Conservation (phyloP, 2,797 vertebrate species). For the Lates japonicus region DNA sequence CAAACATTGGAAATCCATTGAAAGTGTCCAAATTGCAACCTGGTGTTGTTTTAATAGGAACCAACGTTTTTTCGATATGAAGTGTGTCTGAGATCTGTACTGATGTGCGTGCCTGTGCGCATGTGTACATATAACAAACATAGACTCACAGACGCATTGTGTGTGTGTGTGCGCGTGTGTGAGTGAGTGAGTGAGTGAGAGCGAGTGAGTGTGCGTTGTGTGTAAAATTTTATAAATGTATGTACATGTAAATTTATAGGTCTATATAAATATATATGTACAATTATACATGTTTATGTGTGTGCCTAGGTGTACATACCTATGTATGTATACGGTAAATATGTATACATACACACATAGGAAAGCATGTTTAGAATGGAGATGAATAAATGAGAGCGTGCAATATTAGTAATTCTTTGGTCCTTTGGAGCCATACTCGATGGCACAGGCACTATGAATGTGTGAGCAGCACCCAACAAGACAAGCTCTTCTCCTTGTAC, state of each 20-base stretch:
- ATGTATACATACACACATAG: conserved; percentile 90
- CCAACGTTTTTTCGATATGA: conserved; percentile 85
- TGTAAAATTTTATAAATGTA: conserved; percentile 89
- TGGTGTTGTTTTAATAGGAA: conserved; percentile 93
- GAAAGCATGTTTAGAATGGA: conserved; percentile 89
- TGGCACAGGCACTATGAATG: conserved; percentile 90
- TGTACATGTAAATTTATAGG: conserved; percentile 92
- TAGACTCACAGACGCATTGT: conserved; percentile 84
- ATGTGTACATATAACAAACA: conserved; percentile 84
- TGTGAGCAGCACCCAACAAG: conserved; percentile 87
- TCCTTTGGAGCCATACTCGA: conserved; percentile 88
- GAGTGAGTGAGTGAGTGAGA: conserved; percentile 41
- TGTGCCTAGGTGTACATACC: conserved; percentile 88
- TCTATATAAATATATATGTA: conserved; percentile 92
- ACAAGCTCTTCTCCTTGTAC: conserved; percentile 86
- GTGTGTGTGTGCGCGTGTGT: conserved; percentile 65
- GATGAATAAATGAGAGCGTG: conserved; percentile 88
- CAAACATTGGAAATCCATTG: conserved; percentile 90
- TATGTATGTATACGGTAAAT: conserved; percentile 88
- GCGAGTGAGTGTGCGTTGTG: conserved; percentile 79
- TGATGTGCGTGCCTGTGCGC: conserved; percentile 82
- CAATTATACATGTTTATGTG: conserved; percentile 91
- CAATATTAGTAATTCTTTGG: conserved; percentile 90
- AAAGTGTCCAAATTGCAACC: conserved; percentile 91
- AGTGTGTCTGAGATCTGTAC: conserved; percentile 83